Percentiles rank a stretch among this genome's conserved stretches.
Evolutionary conservation across 1,140 invertebrate genomes (phyloP).

Genomic region (Drosophila pseudoananassae): DNA sequence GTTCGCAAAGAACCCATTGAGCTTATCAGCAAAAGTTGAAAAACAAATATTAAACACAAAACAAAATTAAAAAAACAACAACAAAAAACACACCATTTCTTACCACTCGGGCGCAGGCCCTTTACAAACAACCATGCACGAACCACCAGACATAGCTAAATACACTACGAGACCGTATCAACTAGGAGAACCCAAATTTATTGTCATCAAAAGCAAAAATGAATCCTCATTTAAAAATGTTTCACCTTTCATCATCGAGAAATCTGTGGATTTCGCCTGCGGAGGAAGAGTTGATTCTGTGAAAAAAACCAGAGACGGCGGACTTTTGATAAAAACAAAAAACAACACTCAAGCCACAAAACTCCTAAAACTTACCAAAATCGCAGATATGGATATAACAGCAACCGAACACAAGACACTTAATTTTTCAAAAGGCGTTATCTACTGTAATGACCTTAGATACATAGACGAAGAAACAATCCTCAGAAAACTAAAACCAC

Average conservation of each 20-base stretch:
- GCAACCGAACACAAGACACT: no score
- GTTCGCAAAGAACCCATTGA: no score
- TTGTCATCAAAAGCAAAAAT: neutral
- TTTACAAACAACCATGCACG: constrained; percentile 9
- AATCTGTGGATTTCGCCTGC: constrained; percentile 6
- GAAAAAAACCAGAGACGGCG: constrained; percentile 6
- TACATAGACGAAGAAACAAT: constrained; percentile 4
- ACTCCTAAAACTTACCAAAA: no score
- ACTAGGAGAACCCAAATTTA: neutral
- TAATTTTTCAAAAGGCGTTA: no score
- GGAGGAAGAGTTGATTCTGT: constrained; percentile 6
- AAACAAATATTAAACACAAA: no score
- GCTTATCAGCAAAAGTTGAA: no score
- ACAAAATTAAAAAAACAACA: neutral
- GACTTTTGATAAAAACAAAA: constrained; percentile 7
- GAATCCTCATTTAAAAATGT: neutral
- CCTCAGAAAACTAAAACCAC: neutral
- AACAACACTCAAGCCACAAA: constrained; percentile 3
- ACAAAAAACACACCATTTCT: neutral
- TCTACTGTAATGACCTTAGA: neutral
- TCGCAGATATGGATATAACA: no score
- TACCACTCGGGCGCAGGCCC: constrained; percentile 5
- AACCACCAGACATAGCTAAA: constrained; percentile 7
- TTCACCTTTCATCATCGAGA: constrained; percentile 7
- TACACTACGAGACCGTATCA: constrained; percentile 1